Evolutionary conservation across 2,113 vertebrate genomes (phyloP).

Genomic region (Osmerus eperlanus): DNA sequence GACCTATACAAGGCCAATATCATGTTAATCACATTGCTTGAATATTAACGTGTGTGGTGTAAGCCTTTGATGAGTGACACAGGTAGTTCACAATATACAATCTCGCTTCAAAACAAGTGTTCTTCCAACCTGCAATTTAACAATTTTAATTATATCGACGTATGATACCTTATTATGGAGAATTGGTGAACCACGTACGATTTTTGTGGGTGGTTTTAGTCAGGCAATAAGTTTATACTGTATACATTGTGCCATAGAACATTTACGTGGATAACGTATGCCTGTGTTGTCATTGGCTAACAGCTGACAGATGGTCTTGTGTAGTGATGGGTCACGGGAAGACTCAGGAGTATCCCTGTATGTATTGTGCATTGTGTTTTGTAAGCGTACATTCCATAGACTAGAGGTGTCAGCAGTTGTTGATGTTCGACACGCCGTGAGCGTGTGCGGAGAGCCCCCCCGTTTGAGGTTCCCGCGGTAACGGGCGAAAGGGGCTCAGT

Average conservation of each 20-base stretch:
- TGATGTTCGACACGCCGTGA: conserved; percentile 63
- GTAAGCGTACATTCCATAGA: conserved; percentile 78
- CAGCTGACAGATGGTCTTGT: conserved; percentile 64
- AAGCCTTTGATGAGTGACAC: conserved; percentile 32
- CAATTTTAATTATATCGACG: conserved; percentile 57
- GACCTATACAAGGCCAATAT: conserved; percentile 45
- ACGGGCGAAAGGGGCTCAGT: conserved; percentile 63
- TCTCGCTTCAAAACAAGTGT: conserved; percentile 44
- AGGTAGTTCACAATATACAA: conserved; percentile 59
- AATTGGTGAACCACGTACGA: conserved; percentile 59
- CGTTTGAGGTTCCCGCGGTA: conserved; percentile 58
- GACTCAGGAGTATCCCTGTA: conserved; percentile 51
- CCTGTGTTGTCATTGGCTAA: conserved; percentile 44
- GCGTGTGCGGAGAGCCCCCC: conserved; percentile 50
- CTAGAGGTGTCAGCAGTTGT: conserved; percentile 66
- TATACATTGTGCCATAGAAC: conserved; percentile 71
- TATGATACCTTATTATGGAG: conserved; percentile 58
- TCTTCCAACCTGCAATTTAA: conserved; percentile 58
- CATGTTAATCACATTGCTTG: conserved; percentile 33
- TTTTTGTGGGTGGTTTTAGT: conserved; percentile 56
- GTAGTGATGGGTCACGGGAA: conserved; percentile 1
- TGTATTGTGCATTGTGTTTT: conserved; percentile 66
- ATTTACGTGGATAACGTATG: conserved; percentile 63
- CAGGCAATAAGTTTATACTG: conserved; percentile 61
- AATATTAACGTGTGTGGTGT: conserved; percentile 34